A percentile compares a stretch with the other conserved stretches of the same genome.
These are phyloP conservation scores for Trachelipus rathkii DNA, from an alignment of 1,140 invertebrate species.

Conservation along the genomic window DNA sequence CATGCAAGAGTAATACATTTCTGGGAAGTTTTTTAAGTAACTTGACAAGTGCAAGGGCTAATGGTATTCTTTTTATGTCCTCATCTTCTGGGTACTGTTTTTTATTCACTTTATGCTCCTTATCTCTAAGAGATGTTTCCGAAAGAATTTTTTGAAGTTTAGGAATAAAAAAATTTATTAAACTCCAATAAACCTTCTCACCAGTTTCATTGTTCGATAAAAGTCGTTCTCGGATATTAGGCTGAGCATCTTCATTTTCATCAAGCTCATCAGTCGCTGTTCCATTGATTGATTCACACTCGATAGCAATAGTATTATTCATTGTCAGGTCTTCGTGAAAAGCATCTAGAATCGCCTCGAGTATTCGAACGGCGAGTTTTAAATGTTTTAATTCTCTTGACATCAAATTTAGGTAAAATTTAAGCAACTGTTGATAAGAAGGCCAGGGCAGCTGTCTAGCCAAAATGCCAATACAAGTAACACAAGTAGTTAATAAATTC, in stretches of 20 bases:
- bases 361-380: conserved; percentile 72
- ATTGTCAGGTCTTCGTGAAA: conserved; percentile 88
- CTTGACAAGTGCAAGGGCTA: conserved; percentile 88
- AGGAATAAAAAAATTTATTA: conserved; percentile 61
- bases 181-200: conserved; percentile 60
- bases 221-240: conserved; percentile 40
- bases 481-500: conserved; percentile 58
- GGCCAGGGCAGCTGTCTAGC: conserved; percentile 78
- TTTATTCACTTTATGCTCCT: conserved; percentile 74
- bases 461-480: conserved; percentile 59
- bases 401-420: conserved; percentile 72
- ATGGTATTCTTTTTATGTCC: conserved; percentile 82
- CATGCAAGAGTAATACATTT: conserved; percentile 48
- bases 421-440: conserved; percentile 74
- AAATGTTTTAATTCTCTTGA: conserved; percentile 66
- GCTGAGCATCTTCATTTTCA: background rate
- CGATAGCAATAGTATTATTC: conserved; percentile 31
- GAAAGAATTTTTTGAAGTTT: conserved; percentile 62
- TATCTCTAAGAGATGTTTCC: conserved; percentile 65
- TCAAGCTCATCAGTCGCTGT: background rate
- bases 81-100: conserved; percentile 63
- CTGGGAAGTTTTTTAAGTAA: conserved; percentile 80
- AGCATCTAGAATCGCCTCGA: conserved; percentile 77
- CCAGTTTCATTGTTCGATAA: conserved; percentile 31
- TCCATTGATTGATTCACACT: conserved; percentile 50